Conservation (phyloP, 2,113 vertebrate genomes). For the Callorhinus ursinus region DNA sequence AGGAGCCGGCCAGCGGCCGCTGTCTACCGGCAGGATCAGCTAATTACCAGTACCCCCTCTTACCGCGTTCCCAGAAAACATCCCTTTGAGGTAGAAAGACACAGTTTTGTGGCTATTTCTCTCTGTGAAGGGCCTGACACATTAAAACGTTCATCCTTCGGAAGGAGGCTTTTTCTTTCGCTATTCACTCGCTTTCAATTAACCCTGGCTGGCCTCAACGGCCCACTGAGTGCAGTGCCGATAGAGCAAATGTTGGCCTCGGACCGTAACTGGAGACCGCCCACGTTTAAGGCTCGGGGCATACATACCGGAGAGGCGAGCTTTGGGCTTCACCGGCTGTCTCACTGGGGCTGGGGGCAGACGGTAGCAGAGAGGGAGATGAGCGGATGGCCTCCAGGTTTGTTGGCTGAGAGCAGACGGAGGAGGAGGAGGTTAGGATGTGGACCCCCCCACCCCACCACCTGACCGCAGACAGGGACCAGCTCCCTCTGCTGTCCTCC, state of each 20-base stretch:
- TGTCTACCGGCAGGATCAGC: fast-evolving
- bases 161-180: background rate
- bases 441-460: background rate
- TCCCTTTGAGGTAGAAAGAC: background rate
- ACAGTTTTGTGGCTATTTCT: fast-evolving
- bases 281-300: background rate
- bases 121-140: background rate
- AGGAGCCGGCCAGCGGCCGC: fast-evolving
- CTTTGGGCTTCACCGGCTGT: fast-evolving
- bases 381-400: background rate
- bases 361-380: fast-evolving
- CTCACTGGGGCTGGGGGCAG: background rate
- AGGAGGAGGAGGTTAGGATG: too few relatives aligned
- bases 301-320: fast-evolving
- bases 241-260: too few relatives aligned
- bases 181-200: background rate
- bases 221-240: fast-evolving
- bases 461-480: fast-evolving
- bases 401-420: fast-evolving
- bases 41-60: fast-evolving
- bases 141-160: fast-evolving
- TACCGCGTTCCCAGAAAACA: background rate
- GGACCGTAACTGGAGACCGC: background rate
- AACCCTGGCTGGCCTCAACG: background rate
- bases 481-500: background rate